Evolutionary conservation across 2,888 invertebrate genomes (phyloP).

Genomic region (Brachypalpus laphriformis): DNA sequence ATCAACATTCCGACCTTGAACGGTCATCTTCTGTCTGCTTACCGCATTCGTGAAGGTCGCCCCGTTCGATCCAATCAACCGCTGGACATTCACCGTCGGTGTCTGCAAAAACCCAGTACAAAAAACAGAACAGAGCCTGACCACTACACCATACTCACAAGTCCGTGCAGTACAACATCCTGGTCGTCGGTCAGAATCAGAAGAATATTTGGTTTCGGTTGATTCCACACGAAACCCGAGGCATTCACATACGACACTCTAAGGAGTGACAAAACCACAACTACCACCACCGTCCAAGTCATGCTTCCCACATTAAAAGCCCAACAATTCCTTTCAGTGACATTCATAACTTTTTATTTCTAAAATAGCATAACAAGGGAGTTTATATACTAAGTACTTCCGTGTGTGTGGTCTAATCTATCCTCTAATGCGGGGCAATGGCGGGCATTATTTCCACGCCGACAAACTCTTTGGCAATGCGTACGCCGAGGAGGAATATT

Average conservation of each 20-base stretch:
- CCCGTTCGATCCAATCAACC: constrained; percentile 86
- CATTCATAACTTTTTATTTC: constrained; percentile 46
- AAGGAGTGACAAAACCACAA: constrained; percentile 27
- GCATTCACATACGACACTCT: constrained; percentile 30
- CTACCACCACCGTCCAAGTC: constrained; percentile 31
- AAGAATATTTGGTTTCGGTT: constrained; percentile 87
- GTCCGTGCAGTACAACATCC: constrained; percentile 89
- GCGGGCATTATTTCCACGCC: constrained; percentile 90
- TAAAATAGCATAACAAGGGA: constrained; percentile 51
- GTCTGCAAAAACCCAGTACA: constrained; percentile 83
- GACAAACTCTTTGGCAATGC: constrained; percentile 90
- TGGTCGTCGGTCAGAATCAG: constrained; percentile 93
- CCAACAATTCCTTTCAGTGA: constrained; percentile 30
- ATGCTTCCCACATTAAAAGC: constrained; percentile 48
- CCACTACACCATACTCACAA: constrained; percentile 88
- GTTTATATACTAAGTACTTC: constrained; percentile 62
- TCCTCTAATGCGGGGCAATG: constrained; percentile 77
- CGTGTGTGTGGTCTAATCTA: constrained; percentile 46
- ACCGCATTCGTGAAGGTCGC: constrained; percentile 90
- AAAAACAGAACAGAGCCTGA: neutral
- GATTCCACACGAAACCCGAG: constrained; percentile 58
- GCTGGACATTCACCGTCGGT: constrained; percentile 87
- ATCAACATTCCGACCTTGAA: neutral
- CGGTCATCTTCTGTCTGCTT: constrained; percentile 80
- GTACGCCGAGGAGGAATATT: constrained; percentile 90